phyloP scores from a whole-genome alignment of 2,113 vertebrate genomes.

The Solea solea region DNA sequence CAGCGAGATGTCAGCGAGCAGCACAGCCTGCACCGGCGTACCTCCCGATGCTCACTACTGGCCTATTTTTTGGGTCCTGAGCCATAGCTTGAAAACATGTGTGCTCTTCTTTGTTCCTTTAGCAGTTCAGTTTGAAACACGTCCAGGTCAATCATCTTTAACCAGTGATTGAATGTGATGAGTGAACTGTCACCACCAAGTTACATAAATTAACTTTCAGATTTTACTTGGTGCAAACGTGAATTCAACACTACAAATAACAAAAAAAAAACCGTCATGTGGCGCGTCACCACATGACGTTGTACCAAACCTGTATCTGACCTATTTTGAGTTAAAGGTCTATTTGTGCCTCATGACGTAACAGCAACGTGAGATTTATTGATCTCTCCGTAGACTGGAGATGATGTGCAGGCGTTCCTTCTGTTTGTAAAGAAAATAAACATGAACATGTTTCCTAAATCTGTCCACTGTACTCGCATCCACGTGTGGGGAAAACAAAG shows the following conservation, averaged over 20 bases:
- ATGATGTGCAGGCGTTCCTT: constrained; percentile 11
- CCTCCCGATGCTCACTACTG: neutral
- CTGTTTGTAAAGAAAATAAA: neutral
- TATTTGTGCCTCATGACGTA: neutral
- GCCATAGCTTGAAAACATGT: constrained; percentile 51
- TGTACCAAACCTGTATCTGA: neutral
- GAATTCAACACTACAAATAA: neutral
- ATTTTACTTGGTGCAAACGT: neutral
- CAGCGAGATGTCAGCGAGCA: constrained; percentile 27
- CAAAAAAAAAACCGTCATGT: neutral
- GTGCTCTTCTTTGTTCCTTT: constrained; percentile 34
- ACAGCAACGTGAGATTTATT: constrained; percentile 4
- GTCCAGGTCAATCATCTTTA: constrained; percentile 9
- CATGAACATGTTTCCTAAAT: constrained; percentile 10
- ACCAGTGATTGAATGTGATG: neutral
- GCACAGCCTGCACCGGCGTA: constrained; percentile 19
- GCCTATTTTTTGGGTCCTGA: constrained; percentile 3
- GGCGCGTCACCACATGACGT: too few relatives aligned
- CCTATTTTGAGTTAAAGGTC: neutral
- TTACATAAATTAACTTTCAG: neutral
- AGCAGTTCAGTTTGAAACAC: neutral
- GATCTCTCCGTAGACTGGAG: neutral
- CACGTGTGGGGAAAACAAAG: constrained; percentile 2
- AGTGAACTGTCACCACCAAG: neutral
- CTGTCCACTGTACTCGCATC: neutral